phyloP scores from a whole-genome alignment of 2,888 invertebrate species.

The Incurvaria masculella region DNA sequence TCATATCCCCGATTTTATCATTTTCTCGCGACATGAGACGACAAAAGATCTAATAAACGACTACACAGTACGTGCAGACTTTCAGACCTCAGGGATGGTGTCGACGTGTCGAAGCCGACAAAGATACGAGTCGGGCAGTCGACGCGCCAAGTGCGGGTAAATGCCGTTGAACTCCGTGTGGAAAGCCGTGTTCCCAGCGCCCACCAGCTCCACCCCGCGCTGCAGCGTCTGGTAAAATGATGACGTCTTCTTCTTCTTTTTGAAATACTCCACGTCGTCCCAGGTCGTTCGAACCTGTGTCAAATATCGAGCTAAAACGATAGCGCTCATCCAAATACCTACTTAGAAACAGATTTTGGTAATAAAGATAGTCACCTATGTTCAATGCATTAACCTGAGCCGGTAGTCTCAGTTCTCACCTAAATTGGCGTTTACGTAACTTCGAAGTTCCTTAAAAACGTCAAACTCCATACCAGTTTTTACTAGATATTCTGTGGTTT shows the following conservation, averaged over 20 bases:
- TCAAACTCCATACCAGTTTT: too few relatives aligned
- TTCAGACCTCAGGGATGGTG: slow-evolving; percentile 34
- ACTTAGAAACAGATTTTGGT: too few relatives aligned
- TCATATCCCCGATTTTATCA: too few relatives aligned
- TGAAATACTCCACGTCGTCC: slow-evolving; percentile 37
- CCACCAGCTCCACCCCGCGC: slow-evolving; percentile 29
- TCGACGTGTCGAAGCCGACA: slow-evolving; percentile 39
- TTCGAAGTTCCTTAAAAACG: too few relatives aligned
- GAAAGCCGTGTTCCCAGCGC: slow-evolving; percentile 32
- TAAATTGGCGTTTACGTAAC: too few relatives aligned
- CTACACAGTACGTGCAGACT: background rate
- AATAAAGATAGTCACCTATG: too few relatives aligned
- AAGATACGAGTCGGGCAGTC: slow-evolving; percentile 33
- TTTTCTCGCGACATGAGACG: background rate
- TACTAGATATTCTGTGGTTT: too few relatives aligned
- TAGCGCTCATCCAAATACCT: too few relatives aligned
- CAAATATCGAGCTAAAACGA: too few relatives aligned
- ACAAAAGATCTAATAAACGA: background rate
- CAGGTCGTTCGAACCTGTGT: slow-evolving; percentile 31
- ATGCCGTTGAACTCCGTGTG: slow-evolving; percentile 40
- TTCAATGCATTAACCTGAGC: too few relatives aligned
- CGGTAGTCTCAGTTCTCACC: too few relatives aligned
- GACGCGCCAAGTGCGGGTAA: slow-evolving; percentile 28
- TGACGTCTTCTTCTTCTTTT: slow-evolving; percentile 33
- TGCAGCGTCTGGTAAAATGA: slow-evolving; percentile 31